A percentile compares a stretch with the other conserved stretches of the same genome.
These are phyloP conservation scores for Suncus etruscus DNA, from an alignment of 2,113 vertebrate species.

Conservation along the genomic window DNA sequence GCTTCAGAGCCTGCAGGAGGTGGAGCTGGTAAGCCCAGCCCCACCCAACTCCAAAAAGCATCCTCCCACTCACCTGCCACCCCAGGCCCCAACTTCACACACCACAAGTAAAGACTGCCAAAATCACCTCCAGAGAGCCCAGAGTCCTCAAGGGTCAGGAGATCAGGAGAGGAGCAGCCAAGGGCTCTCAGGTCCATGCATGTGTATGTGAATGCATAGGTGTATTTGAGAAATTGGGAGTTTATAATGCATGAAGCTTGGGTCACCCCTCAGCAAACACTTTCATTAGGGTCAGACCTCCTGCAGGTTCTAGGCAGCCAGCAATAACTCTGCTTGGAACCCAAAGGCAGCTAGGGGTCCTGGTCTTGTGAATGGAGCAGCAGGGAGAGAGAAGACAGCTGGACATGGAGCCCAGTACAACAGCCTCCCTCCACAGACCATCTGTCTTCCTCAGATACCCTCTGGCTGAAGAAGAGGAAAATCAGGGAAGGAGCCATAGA, in stretches of 20 bases:
- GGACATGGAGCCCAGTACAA: slow-evolving; percentile 38
- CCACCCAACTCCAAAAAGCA: slow-evolving; percentile 66
- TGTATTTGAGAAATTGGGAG: neutral
- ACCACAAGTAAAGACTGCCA: slow-evolving; percentile 52
- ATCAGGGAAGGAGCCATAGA: neutral
- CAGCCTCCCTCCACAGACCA: neutral
- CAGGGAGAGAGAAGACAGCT: slow-evolving; percentile 44
- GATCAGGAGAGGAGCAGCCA: slow-evolving; percentile 51
- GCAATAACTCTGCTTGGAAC: slow-evolving; percentile 57
- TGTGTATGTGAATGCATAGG: slow-evolving; percentile 39
- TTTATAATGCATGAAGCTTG: slow-evolving; percentile 26
- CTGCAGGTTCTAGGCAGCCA: slow-evolving; percentile 53
- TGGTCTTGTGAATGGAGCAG: slow-evolving; percentile 48
- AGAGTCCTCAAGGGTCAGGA: slow-evolving; percentile 46
- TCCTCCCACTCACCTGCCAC: slow-evolving; percentile 76
- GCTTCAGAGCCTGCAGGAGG: slow-evolving; percentile 96
- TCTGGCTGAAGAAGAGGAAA: slow-evolving; percentile 60
- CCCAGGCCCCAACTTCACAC: slow-evolving; percentile 44
- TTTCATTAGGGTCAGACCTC: slow-evolving; percentile 43
- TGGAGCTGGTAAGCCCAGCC: slow-evolving; percentile 82
- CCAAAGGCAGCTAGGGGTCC: slow-evolving; percentile 6
- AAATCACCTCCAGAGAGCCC: slow-evolving; percentile 47
- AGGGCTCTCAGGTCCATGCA: neutral
- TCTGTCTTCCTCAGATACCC: slow-evolving; percentile 18
- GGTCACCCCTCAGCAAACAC: slow-evolving; percentile 48